Evolutionary conservation across 2,888 invertebrate genomes (phyloP).

Genomic region (Ectropis crepuscularia): DNA sequence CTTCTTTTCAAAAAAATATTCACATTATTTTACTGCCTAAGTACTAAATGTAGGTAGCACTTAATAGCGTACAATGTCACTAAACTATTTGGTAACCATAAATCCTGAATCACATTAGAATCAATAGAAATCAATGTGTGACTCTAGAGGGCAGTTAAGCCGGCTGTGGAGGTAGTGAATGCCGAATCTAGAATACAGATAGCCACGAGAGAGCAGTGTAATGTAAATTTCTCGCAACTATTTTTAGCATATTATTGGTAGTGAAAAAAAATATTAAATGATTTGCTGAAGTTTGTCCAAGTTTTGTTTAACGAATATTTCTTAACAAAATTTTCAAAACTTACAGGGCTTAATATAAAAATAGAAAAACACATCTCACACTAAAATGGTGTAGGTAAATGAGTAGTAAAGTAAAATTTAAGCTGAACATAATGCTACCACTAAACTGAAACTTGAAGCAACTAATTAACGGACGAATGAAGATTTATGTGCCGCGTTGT

Average conservation of each 20-base stretch:
- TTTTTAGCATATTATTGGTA: too few species aligned
- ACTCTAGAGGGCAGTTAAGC: constrained; percentile 72
- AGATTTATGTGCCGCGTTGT: constrained; percentile 83
- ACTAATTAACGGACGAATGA: constrained; percentile 80
- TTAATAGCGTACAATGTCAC: constrained; percentile 52
- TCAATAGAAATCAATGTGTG: constrained; percentile 76
- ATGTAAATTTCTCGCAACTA: too few species aligned
- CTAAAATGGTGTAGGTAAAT: constrained; percentile 3
- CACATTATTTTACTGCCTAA: background rate
- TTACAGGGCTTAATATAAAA: too few species aligned
- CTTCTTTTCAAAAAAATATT: too few species aligned
- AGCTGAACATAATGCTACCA: constrained; percentile 51
- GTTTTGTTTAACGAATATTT: too few species aligned
- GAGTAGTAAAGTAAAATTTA: constrained; percentile 35
- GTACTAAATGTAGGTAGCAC: background rate
- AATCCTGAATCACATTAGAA: constrained; percentile 77
- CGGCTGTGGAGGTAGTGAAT: constrained; percentile 47
- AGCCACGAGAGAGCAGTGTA: background rate
- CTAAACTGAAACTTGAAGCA: constrained; percentile 59
- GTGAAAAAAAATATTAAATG: too few species aligned
- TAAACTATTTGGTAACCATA: constrained; percentile 59
- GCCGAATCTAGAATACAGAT: background rate
- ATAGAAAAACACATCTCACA: too few species aligned
- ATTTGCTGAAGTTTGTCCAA: too few species aligned
- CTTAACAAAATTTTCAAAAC: too few species aligned